Base-by-base conservation (phyloP, 2,888 invertebrate species). In the Gryllus longicercus region DNA sequence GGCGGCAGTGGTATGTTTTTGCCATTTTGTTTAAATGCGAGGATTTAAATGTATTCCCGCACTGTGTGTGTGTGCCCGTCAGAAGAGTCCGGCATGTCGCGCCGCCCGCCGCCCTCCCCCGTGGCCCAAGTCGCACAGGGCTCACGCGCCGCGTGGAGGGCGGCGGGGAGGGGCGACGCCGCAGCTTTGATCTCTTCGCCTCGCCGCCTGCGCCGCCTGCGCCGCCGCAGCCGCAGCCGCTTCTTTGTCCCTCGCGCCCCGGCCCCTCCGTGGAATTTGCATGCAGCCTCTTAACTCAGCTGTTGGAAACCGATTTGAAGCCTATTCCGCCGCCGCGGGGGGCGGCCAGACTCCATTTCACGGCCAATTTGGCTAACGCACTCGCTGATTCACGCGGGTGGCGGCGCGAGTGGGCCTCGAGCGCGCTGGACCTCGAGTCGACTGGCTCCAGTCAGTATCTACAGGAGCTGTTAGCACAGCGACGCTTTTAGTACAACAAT, bases 331-430 rank as follows among this genome's bases (percentile, higher is more conserved):
- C 16, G 63, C 63, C 63, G n/a, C 16, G 63, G 63, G n/a, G n/a
- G 63, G 63, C 63, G 16, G 11, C 63, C 63, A 63, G 75, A 80
- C 79, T 79, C 81, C 79, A 81, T 81, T 82, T 82, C 81, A 79
- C 77, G 82, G 79, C 78, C 79, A 82, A 82, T 82, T 82, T 82
- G 63, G 81, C 79, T 81, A 81, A 82, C 82, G 63, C 63, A 63
- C 63, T 63, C 63, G 63, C 63, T 63, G 63, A 63, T 63, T 63
- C 63, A 63, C 63, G 14, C 63, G n/a, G 63, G 16, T 16, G n/a
- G 63, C 63, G 63, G n/a, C 14, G 38, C 38, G 63, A 18, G 63
- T 10, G 63, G 14, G 63, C 8, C 0, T 1, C 0, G 16, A 16
- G 4, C 16, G 63, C 16, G 63, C 38, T 8, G 5, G 8, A 8